Evolutionary conservation across 2,888 invertebrate genomes (phyloP).

Genomic region (Andrena praecox): DNA sequence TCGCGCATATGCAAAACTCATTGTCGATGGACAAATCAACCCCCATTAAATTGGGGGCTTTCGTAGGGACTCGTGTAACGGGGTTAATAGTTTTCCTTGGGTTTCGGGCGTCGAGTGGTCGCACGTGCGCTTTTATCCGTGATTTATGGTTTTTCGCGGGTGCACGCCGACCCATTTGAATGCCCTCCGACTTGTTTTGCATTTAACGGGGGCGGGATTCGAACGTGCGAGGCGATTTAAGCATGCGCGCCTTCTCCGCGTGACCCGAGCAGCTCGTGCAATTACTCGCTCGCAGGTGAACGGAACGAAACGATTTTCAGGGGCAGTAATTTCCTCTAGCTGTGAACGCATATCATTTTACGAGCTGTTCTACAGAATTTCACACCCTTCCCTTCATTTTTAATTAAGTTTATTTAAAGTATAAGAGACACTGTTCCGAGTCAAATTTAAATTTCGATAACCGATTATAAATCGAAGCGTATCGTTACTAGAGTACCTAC

Average conservation of each 20-base stretch:
- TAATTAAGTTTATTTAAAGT: too few species aligned
- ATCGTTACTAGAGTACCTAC: too few species aligned
- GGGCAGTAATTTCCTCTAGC: constrained; percentile 24
- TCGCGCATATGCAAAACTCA: constrained; percentile 26
- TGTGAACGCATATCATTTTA: too few species aligned
- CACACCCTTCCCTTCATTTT: not conserved
- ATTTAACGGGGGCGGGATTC: constrained; percentile 81
- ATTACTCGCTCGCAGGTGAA: constrained; percentile 56
- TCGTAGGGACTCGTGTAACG: constrained; percentile 50
- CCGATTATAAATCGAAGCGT: too few species aligned
- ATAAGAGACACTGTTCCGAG: too few species aligned
- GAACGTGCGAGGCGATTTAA: constrained; percentile 53
- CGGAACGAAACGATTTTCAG: constrained; percentile 13
- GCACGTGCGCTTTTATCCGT: constrained; percentile 84
- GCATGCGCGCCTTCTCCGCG: constrained; percentile 2
- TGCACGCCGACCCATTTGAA: constrained; percentile 14
- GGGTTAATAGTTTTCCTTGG: constrained; percentile 70
- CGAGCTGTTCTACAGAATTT: too few species aligned
- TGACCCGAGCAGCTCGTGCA: constrained; percentile 13
- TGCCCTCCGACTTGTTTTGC: constrained; percentile 77
- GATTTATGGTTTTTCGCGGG: constrained; percentile 81
- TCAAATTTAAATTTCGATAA: too few species aligned
- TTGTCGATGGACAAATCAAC: constrained; percentile 3
- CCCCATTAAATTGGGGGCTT: constrained; percentile 13
- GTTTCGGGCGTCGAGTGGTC: constrained; percentile 74